phyloP scores from a whole-genome alignment of 2,797 vertebrate genomes.

The Astyanax mexicanus region DNA sequence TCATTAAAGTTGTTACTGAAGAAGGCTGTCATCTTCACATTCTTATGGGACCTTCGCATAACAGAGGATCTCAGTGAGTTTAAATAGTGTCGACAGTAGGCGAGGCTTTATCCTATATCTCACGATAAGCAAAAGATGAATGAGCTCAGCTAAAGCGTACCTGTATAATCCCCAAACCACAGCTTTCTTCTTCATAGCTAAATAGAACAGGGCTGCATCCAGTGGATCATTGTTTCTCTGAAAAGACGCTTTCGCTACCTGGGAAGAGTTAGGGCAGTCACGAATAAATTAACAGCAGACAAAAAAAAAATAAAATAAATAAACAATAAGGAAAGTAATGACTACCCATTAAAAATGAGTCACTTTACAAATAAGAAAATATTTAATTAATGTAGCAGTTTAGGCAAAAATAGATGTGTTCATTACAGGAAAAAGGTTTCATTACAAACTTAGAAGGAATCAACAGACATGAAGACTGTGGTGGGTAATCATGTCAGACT shows the following conservation, averaged over 20 bases:
- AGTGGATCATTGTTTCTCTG: constrained; percentile 93
- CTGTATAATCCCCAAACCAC: constrained; percentile 98
- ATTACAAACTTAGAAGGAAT: no score
- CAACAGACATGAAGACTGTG: no score
- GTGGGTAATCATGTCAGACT: no score
- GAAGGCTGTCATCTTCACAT: constrained; percentile 95
- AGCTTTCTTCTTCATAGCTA: constrained; percentile 97
- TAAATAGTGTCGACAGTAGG: background rate
- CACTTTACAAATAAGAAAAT: background rate
- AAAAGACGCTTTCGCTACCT: constrained; percentile 97
- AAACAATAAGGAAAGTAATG: background rate
- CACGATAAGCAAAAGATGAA: background rate
- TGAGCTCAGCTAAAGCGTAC: constrained; percentile 67
- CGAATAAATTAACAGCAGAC: background rate
- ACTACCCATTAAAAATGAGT: background rate
- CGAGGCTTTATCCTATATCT: background rate
- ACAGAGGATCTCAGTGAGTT: constrained; percentile 10
- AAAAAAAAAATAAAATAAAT: no score
- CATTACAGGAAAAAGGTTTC: background rate
- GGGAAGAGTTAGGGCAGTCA: constrained; percentile 45
- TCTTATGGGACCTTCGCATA: constrained; percentile 88
- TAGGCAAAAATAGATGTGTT: background rate
- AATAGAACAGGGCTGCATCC: constrained; percentile 96
- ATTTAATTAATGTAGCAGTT: background rate
- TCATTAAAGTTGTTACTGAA: constrained; percentile 97